Conservation (phyloP, 2,888 invertebrate species). For the Leucophenga montana region DNA sequence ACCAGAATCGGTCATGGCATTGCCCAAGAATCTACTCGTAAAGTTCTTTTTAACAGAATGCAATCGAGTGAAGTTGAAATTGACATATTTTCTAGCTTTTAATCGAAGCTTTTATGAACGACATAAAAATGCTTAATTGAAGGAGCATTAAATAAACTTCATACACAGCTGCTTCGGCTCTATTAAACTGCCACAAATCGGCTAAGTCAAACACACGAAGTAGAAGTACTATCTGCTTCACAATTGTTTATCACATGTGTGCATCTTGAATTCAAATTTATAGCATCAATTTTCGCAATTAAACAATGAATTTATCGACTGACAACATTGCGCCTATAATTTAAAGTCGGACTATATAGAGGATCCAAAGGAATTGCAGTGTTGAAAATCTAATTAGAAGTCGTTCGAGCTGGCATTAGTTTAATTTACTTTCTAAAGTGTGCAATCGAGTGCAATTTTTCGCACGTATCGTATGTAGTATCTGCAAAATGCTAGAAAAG, state of each 20-base stretch:
- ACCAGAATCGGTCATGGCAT: too few species aligned
- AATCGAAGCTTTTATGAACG: too few species aligned
- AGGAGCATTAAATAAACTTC: too few species aligned
- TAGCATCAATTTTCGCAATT: not conserved
- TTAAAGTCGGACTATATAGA: not conserved
- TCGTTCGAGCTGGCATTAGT: not conserved
- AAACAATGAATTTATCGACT: constrained; percentile 10
- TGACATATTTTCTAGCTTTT: too few species aligned
- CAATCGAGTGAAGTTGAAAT: too few species aligned
- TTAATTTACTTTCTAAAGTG: constrained; percentile 5
- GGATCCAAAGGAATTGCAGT: not conserved
- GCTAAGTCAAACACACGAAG: too few species aligned
- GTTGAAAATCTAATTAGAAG: not conserved
- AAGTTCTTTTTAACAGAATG: too few species aligned
- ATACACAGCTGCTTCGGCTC: too few species aligned
- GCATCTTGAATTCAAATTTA: too few species aligned
- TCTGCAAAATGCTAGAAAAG: not conserved
- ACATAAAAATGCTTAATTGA: too few species aligned
- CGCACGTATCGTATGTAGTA: not conserved
- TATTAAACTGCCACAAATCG: too few species aligned
- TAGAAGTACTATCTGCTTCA: not conserved
- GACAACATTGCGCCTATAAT: not conserved
- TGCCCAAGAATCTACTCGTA: too few species aligned
- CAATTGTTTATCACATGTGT: not conserved
- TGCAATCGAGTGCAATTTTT: constrained; percentile 2